Evolutionary conservation across 2,888 invertebrate genomes (phyloP).

Genomic region (Loripinus fragilis): DNA sequence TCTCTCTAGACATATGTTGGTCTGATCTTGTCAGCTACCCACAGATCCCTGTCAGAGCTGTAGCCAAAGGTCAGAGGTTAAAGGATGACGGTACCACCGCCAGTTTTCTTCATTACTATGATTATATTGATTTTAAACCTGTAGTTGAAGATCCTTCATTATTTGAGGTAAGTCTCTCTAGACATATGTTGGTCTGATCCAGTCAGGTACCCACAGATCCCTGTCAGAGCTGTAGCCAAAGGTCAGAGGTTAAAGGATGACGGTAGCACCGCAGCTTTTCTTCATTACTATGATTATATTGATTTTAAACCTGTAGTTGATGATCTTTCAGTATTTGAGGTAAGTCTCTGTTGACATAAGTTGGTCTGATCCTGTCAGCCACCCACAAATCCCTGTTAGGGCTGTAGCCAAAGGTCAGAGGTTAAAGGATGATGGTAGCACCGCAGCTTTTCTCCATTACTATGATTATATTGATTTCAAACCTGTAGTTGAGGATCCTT

Average conservation of each 20-base stretch:
- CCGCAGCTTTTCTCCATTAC: conserved; percentile 57
- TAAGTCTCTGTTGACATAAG: no score
- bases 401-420: conserved; percentile 50
- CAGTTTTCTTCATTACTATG: no score
- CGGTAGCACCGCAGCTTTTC: conserved; percentile 39
- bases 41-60: no score
- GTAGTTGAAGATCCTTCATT: no score
- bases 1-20: no score
- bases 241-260: conserved; percentile 30
- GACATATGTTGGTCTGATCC: conserved; percentile 66
- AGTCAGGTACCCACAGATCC: conserved; percentile 53
- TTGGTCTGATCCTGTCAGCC: conserved; percentile 58
- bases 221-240: conserved; percentile 57
- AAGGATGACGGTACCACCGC: no score
- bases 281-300: conserved; percentile 70
- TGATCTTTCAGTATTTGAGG: conserved; percentile 61
- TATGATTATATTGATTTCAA: conserved; percentile 70
- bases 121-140: no score
- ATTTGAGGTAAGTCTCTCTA: no score
- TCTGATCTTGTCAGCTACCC: no score
- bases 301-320: conserved; percentile 54
- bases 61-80: no score
- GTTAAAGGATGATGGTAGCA: conserved; percentile 21
- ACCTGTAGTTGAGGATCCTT: conserved; percentile 34
- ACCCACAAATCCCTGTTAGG: conserved; percentile 59